Conservation (phyloP, 2,113 vertebrate species). For the Progne subis region DNA sequence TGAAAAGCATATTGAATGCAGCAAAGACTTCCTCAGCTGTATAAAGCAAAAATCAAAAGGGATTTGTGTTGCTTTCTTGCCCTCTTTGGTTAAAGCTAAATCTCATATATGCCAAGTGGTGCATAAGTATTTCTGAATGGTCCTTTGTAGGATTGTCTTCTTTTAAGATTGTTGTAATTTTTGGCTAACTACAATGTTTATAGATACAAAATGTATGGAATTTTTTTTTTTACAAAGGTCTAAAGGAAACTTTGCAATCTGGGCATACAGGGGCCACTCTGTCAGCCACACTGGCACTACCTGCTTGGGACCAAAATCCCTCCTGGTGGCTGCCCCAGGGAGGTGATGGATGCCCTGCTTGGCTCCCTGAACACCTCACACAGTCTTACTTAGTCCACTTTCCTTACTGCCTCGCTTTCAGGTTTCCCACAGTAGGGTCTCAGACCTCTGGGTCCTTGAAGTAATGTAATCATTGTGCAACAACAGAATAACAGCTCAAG, state of each 20-base stretch:
- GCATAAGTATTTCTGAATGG: neutral
- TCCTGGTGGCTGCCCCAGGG: accelerated
- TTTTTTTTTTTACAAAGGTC: neutral
- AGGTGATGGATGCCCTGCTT: neutral
- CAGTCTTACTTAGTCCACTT: neutral
- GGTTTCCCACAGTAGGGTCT: neutral
- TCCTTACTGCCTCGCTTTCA: neutral
- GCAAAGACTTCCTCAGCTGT: neutral
- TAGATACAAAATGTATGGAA: neutral
- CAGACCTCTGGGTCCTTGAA: neutral
- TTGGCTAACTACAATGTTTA: neutral
- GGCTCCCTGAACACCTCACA: neutral
- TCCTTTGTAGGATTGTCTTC: neutral
- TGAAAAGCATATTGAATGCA: neutral
- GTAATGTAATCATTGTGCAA: neutral
- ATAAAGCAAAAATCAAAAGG: neutral
- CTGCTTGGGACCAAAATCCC: neutral
- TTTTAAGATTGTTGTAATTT: neutral
- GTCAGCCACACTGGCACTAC: too few relatives aligned
- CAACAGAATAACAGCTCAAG: neutral
- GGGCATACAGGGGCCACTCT: neutral
- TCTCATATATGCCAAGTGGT: neutral
- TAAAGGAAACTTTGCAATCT: neutral
- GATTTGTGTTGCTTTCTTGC: neutral
- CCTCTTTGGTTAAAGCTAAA: neutral